Evolutionary conservation across 2,113 vertebrate genomes (phyloP), one percentile per base, ranked within the genome.

Genomic region (Meriones unguiculatus): DNA sequence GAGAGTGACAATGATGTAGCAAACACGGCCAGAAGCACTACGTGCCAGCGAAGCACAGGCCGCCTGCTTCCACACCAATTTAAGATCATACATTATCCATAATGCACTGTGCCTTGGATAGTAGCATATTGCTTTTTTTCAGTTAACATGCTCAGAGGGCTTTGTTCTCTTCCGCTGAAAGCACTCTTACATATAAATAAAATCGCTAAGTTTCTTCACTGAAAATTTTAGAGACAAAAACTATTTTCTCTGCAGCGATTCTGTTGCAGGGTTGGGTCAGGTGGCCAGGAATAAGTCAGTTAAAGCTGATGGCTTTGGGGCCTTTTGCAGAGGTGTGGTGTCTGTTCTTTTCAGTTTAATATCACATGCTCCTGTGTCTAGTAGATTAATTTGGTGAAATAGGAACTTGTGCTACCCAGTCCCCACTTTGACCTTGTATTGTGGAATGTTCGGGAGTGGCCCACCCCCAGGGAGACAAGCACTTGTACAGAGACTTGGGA

Each of bases 51-150:
- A 81, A 72, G 38, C 62, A 57, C 76, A 90, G 65, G 52, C 76
- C 90, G 91, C 86, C 86, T 15, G 54, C 77, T 95, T 95, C 90
- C 77, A 69, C 92, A 95, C 35, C 54, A 80, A 52, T 94, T 91
- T 78, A 91, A 94, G 78, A 84, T 75, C 62, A 32, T 87, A 22
- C 93, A 88, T 70, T 70, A 76, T 64, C 73, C 81, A n/a, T 87
- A 93, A 89, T 93, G 93, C 17, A 0, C 41, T 69, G 41, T 91
- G 52, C 75, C 69, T n/a, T 84, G n/a, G n/a, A 70, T 95, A 76
- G 84, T 91, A 91, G 75, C 57, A 54, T 75, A 75, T 64, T 87
- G 35, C 46, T 96, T 91, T 90, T 90, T 76, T 78, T 81, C 52
- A 69, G 20, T 81, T 69, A 89, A 32, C 6, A 6, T 50, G 50